These are phyloP conservation scores for Loris lydekkerianus DNA, from an alignment of 2,797 vertebrate genomes.

Conservation along the genomic window DNA sequence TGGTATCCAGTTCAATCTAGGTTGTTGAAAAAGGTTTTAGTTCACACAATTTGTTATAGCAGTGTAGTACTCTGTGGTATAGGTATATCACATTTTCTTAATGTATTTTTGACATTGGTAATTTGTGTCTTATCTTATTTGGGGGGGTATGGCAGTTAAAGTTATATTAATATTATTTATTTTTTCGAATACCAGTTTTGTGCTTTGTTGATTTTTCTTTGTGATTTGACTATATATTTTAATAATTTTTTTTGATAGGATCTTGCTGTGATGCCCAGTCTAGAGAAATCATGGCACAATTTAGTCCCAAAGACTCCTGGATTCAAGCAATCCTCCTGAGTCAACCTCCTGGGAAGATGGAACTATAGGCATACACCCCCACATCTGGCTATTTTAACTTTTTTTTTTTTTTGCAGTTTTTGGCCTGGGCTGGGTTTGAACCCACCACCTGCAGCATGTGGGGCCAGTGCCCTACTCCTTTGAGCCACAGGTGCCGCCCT, in stretches of 20 bases:
- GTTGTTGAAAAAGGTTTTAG: too few species aligned
- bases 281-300: background rate
- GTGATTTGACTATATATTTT: background rate
- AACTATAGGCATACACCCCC: background rate
- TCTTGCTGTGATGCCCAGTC: background rate
- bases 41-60: too few species aligned
- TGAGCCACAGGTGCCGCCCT: too few species aligned
- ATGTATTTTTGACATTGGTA: background rate
- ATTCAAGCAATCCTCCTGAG: background rate
- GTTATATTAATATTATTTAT: background rate
- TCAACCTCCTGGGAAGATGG: background rate
- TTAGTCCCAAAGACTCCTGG: background rate
- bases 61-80: too few species aligned
- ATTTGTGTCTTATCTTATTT: background rate
- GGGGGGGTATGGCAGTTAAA: background rate
- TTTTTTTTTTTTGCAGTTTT: too few species aligned
- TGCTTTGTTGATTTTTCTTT: background rate
- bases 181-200: background rate
- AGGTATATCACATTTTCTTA: too few species aligned
- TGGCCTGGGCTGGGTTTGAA: too few species aligned
- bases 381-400: background rate
- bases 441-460: too few species aligned
- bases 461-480: too few species aligned
- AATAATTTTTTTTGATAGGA: background rate
- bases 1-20: too few species aligned